Evolutionary conservation across 2,888 invertebrate species (phyloP), one percentile per base, ranked within the genome.

Genomic region (Sinelater perroti): DNA sequence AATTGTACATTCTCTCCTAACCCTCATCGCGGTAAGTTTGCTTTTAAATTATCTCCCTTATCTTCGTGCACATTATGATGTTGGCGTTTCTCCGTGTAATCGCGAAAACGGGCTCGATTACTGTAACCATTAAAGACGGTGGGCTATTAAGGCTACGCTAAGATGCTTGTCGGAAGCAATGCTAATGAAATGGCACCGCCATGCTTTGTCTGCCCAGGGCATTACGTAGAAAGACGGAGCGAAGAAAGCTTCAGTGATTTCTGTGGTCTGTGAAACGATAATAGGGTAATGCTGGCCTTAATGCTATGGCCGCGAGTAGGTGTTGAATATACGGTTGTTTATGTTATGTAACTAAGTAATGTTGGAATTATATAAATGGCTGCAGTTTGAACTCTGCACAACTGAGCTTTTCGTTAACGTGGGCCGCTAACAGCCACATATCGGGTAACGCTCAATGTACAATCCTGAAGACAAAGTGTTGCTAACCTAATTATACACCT

Each of bases 21-120:
- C 85, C 85, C 84, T 88, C 83, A 85, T 88, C 85, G 88, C 88
- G 88, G 89, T 88, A 75, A 87, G 87, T 78, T 63, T 13, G 18
- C 20, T 20, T 44, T 16, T 16, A 35, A 36, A 3, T 33, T 8
- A 33, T 3, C 16, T 2, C 3, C 16, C 13, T 33, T 13, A 33
- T 8, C 33, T 24, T 24, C n/a, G n/a, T n/a, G n/a, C n/a, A n/a
- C n/a, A n/a, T n/a, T n/a, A n/a, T n/a, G n/a, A n/a, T n/a, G n/a
- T n/a, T n/a, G n/a, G n/a, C n/a, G n/a, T n/a, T n/a, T n/a, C n/a
- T n/a, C n/a, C n/a, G n/a, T n/a, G n/a, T n/a, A n/a, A n/a, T n/a
- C n/a, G n/a, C n/a, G n/a, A n/a, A n/a, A n/a, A n/a, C n/a, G n/a
- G n/a, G n/a, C n/a, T n/a, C n/a, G n/a, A n/a, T n/a, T n/a, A n/a